phyloP scores from a whole-genome alignment of 2,888 invertebrate species.

The Acheta domesticus region DNA sequence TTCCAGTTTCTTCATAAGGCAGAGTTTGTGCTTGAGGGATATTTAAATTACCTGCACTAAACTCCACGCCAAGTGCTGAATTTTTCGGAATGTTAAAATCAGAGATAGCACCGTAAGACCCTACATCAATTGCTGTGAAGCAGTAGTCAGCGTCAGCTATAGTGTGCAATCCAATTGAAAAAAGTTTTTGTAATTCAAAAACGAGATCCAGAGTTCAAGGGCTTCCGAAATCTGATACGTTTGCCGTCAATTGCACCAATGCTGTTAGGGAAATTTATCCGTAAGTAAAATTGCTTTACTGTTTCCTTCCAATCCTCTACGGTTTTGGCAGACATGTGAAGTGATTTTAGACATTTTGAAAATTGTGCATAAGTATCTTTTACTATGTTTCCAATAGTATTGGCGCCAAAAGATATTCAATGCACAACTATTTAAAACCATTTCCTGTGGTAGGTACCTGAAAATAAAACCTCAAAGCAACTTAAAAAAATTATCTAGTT shows the following conservation, averaged over 20 bases:
- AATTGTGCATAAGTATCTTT: slow-evolving; percentile 19
- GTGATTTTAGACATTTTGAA: slow-evolving; percentile 12
- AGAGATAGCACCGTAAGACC: background rate
- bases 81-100: slow-evolving; percentile 20
- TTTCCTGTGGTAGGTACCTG: too few relatives aligned
- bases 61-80: background rate
- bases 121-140: background rate
- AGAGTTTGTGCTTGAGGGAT: slow-evolving; percentile 20
- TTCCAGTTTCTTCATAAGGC: background rate
- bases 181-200: background rate
- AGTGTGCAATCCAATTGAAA: background rate
- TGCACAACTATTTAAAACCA: too few relatives aligned
- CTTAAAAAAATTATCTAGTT: too few relatives aligned
- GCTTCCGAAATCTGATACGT: background rate
- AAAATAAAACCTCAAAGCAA: too few relatives aligned
- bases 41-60: slow-evolving; percentile 4
- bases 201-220: background rate
- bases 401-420: too few relatives aligned
- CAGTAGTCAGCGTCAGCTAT: background rate
- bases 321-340: background rate
- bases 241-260: background rate
- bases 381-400: background rate
- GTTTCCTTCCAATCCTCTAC: background rate
- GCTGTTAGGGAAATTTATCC: background rate
- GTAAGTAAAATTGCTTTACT: background rate